Conservation (phyloP, 2,888 invertebrate genomes). For the Trisateles emortualis region DNA sequence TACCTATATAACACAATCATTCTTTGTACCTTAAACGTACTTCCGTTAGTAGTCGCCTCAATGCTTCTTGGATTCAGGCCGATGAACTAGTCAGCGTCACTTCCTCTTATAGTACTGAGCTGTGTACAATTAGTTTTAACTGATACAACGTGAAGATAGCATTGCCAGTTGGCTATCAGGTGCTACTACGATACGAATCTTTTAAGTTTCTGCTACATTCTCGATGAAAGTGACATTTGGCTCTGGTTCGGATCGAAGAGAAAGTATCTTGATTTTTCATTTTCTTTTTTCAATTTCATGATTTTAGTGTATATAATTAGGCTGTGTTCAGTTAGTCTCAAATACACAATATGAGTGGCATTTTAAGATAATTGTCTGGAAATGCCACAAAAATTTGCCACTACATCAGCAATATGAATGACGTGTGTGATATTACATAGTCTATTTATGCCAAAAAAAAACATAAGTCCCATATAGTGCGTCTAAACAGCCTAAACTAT, state of each 20-base stretch:
- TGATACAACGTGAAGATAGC: constrained; percentile 16
- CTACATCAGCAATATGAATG: neutral
- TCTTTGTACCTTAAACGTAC: constrained; percentile 55
- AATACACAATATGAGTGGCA: too few species aligned
- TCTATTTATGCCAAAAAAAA: too few species aligned
- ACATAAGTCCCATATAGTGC: neutral
- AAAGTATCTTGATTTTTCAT: constrained; percentile 31
- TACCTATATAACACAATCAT: constrained; percentile 40
- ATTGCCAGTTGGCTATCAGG: neutral
- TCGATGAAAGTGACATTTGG: constrained; percentile 37
- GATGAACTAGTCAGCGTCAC: constrained; percentile 76
- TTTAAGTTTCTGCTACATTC: constrained; percentile 29
- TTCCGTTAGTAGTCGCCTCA: constrained; percentile 69
- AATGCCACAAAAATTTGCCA: too few species aligned
- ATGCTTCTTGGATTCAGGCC: constrained; percentile 72
- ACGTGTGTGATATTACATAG: neutral
- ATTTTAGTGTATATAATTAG: neutral
- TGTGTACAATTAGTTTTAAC: constrained; percentile 27
- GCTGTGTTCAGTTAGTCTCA: too few species aligned
- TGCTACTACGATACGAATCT: neutral
- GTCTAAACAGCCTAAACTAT: constrained; percentile 11
- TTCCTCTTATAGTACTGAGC: constrained; percentile 66
- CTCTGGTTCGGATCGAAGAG: constrained; percentile 34
- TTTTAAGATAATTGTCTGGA: too few species aligned
- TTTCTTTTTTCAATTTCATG: constrained; percentile 17